A percentile compares a stretch with the other conserved stretches of the same genome.
phyloP scores from a whole-genome alignment of 2,888 invertebrate species.

The Cephus pygmeus region DNA sequence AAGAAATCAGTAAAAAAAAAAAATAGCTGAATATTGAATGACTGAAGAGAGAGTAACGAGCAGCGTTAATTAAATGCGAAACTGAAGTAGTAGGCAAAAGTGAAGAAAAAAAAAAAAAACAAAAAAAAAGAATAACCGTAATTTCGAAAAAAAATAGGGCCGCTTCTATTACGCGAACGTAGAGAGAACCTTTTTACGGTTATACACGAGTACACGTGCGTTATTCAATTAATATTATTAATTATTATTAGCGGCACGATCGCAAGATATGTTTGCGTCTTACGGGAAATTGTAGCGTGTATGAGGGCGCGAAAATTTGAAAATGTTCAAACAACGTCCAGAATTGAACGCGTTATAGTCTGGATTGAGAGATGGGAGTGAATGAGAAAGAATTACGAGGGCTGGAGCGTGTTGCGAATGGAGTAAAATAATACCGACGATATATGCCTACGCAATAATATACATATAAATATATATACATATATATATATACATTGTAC shows the following conservation, averaged over 20 bases:
- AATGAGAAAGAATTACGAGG: background rate
- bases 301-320: background rate
- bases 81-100: background rate
- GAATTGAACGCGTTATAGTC: background rate
- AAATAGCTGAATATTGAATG: background rate
- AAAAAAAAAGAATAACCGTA: background rate
- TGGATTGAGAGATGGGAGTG: background rate
- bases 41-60: background rate
- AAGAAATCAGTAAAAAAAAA: background rate
- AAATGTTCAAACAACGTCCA: background rate
- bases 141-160: background rate
- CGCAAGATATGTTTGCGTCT: background rate
- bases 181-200: background rate
- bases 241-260: background rate
- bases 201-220: background rate
- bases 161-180: background rate
- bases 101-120: background rate
- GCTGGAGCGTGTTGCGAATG: conserved; percentile 6
- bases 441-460: conserved; percentile 42
- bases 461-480: conserved; percentile 27
- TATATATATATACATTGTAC: conserved; percentile 25
- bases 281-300: background rate
- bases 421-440: conserved; percentile 25
- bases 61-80: background rate
- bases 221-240: background rate